Percentiles rank a stretch among this genome's conserved stretches.
Conservation (phyloP, 92 coral and sea anemone genomes). For the Palythoa heliodiscus region DNA sequence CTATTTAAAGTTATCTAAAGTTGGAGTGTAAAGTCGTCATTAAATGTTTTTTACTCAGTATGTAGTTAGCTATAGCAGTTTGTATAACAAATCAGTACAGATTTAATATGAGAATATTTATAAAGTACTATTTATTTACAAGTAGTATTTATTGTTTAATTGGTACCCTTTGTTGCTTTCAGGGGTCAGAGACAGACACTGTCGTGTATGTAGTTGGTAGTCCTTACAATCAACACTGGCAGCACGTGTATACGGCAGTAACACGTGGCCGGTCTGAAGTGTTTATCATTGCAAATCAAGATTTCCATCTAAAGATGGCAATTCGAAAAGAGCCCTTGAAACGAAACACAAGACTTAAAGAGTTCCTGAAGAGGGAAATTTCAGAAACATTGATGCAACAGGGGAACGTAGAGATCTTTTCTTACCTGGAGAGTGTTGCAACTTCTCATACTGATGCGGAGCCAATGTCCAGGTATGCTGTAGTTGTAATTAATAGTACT, state of each 20-base stretch:
- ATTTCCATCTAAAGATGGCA: constrained; percentile 1
- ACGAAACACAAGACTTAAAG: constrained; percentile 17
- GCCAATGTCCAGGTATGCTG: too few relatives aligned
- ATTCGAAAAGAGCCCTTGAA: neutral
- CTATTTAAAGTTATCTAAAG: too few relatives aligned
- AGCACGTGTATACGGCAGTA: constrained; percentile 25
- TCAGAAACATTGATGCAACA: neutral
- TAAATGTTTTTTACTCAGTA: too few relatives aligned
- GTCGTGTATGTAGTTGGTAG: constrained; percentile 37
- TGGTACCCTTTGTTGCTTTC: neutral
- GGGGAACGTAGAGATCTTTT: too few relatives aligned
- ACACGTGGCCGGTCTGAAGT: constrained; percentile 29
- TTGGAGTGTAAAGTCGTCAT: too few relatives aligned
- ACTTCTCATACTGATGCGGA: too few relatives aligned
- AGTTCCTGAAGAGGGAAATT: neutral
- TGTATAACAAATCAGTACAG: too few relatives aligned
- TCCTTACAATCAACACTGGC: constrained; percentile 20
- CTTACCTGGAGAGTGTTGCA: too few relatives aligned
- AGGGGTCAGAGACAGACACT: constrained; percentile 26
- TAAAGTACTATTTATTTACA: neutral
- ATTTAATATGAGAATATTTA: too few relatives aligned
- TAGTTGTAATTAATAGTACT: neutral
- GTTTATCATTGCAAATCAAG: constrained; percentile 12
- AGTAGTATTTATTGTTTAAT: neutral
- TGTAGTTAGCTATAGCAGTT: too few relatives aligned